Conservation (phyloP, 2,113 vertebrate species). For the Lynx canadensis region DNA sequence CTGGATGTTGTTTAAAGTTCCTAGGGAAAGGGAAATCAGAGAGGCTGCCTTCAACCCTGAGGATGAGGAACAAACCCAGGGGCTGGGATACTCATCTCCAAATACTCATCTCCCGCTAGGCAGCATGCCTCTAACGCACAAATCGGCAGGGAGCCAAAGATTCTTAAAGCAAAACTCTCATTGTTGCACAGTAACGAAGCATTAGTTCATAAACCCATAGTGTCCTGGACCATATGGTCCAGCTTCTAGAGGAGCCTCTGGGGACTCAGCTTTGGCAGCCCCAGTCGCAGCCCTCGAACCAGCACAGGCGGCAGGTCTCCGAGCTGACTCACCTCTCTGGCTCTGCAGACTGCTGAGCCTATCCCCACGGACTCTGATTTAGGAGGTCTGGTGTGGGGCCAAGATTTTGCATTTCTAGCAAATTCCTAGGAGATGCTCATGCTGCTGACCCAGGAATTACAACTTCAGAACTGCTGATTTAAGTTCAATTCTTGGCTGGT, state of each 20-base stretch:
- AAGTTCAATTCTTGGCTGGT: background rate
- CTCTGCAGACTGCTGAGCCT: background rate
- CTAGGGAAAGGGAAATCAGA: constrained; percentile 43
- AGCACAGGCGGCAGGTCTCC: background rate
- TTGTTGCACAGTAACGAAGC: background rate
- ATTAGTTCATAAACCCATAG: background rate
- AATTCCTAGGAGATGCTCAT: background rate
- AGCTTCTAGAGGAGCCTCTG: background rate
- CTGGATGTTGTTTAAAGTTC: constrained; percentile 13
- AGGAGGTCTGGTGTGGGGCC: background rate
- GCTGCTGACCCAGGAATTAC: background rate
- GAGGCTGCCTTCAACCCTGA: background rate
- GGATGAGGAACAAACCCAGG: background rate
- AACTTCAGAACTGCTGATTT: background rate
- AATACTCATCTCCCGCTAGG: background rate
- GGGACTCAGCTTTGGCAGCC: background rate
- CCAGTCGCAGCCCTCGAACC: background rate
- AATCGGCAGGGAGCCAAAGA: background rate
- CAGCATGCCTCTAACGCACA: background rate
- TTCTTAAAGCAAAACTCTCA: background rate
- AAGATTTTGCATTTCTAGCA: background rate
- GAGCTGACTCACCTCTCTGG: background rate
- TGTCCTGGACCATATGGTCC: background rate
- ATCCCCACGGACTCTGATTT: background rate
- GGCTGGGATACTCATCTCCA: constrained; percentile 27